Evolutionary conservation across 2,113 vertebrate genomes (phyloP), one percentile per base, ranked within the genome.

Genomic region (Dipodomys ordii): DNA sequence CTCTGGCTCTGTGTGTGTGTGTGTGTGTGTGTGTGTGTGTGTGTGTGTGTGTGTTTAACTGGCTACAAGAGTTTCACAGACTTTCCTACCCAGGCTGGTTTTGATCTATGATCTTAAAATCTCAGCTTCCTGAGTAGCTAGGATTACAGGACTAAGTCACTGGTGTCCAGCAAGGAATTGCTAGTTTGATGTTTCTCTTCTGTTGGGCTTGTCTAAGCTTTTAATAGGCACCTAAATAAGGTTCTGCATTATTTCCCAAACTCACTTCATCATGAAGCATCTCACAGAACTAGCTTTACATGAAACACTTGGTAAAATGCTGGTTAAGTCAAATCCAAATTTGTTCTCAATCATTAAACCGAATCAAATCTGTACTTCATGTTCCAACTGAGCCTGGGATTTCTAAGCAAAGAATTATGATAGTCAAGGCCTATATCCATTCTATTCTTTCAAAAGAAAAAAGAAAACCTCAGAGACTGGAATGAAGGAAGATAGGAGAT

Each of bases 401-500:
- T 87, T 77, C 16, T 62, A 68, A 28, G 64, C 62, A 90, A 32
- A 85, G 65, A 85, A 84, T 80, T 27, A 19, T 88, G 64, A 60
- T 11, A 69, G 64, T 46, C 71, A 73, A 93, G 88, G 60, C 90
- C 86, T 69, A 30, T 44, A 39, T 4, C 85, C 46, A 93, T 35
- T 46, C 8, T 15, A 89, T 65, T 72, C 76, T 93, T 95, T 81
- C 84, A 95, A 88, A 62, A 60, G 71, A n/a, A 83, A 76, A 65
- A 57, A 16, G 10, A 18, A 30, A 35, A 74, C 69, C 46, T 88
- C 32, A 82, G 97, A 80, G 65, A 89, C 49, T 95, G 92, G 92
- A 87, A 87, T 79, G 92, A 96, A 96, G 74, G 25, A 87, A 90
- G 71, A 79, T 94, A 72, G 83, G 90, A 90, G 71, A 62, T 95